phyloP scores from a whole-genome alignment of 2,797 vertebrate genomes.

The Anableps anableps region DNA sequence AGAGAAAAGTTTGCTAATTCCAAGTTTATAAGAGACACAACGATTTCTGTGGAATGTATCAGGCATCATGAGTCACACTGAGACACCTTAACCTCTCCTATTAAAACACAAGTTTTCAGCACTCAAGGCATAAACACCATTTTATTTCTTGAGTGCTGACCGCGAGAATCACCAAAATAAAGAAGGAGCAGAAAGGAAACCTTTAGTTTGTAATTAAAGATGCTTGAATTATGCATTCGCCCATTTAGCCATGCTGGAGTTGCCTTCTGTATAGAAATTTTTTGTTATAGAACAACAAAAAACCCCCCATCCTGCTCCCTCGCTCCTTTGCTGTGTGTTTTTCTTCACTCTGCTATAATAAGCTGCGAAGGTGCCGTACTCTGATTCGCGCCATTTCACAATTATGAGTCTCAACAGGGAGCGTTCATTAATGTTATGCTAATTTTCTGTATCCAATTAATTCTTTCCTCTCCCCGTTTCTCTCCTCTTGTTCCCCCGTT shows the following conservation, averaged over 20 bases:
- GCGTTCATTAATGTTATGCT: conserved; percentile 87
- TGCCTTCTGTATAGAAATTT: conserved; percentile 58
- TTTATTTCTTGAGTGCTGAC: conserved; percentile 40
- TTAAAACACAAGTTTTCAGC: conserved; percentile 34
- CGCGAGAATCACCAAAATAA: conserved; percentile 33
- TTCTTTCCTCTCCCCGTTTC: conserved; percentile 72
- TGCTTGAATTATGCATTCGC: conserved; percentile 53
- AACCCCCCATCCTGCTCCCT: conserved; percentile 45
- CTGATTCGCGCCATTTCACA: conserved; percentile 79
- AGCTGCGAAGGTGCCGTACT: conserved; percentile 71
- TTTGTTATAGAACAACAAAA: conserved; percentile 75
- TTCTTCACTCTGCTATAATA: conserved; percentile 73
- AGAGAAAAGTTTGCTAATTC: conserved; percentile 17
- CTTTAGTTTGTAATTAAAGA: conserved; percentile 65
- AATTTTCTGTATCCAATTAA: conserved; percentile 87
- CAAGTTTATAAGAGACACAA: conserved; percentile 7
- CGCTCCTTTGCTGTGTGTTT: conserved; percentile 46
- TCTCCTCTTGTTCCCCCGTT: conserved; percentile 75
- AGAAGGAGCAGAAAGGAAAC: conserved; percentile 35
- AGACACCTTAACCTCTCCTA: conserved; percentile 27
- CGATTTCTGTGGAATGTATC: conserved; percentile 25
- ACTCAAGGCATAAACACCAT: conserved; percentile 22
- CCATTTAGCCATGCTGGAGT: conserved; percentile 45
- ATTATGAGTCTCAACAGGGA: conserved; percentile 83
- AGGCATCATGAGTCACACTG: conserved; percentile 11